Base-by-base conservation (phyloP, 1,140 invertebrate genomes). In the Rhagoletis pomonella region DNA sequence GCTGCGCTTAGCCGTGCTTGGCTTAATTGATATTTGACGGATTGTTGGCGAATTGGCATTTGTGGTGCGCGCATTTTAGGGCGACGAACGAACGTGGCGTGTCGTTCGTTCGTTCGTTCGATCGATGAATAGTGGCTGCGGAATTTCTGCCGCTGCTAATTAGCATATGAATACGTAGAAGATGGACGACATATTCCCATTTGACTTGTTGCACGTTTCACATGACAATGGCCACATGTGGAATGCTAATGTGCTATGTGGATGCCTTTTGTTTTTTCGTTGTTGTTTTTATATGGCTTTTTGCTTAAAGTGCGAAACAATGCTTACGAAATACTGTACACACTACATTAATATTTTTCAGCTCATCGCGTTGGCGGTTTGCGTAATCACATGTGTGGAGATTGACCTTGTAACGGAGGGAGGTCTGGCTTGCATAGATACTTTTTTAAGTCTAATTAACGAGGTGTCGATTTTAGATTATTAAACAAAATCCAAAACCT, bases 141-240 rank as follows among this genome's bases (percentile, higher is more conserved):
- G 69, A 73, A 73, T 73, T 73, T 62, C n/a, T 55, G 67, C 44
- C 47, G 69, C 73, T 19, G 67, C 14, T 47, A 81, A 81, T 81
- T 81, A 81, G 73, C 73, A 55, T 81, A 55, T 47, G 73, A 47
- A 77, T 64, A 39, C n/a, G 12, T 29, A 67, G n/a, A 58, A 58
- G 47, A 55, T 29, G 29, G 29, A 29, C 50, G 73, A 17, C 73
- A 81, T 55, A 81, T 55, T 81, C 73, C 17, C 73, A 81, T 81
- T 81, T 81, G 73, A 81, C 73, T 81, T 81, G 73, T 81, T 81
- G 73, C 73, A 81, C 67, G 67, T 73, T 47, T 73, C 67, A 29
- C 29, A 73, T 73, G 67, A 73, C 67, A 73, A 73, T 73, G 12
- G 42, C 67, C 67, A 73, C 67, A 73, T 73, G 73, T 81, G 73